Conservation (phyloP, 2,113 vertebrate species). For the Grammomys surdaster region DNA sequence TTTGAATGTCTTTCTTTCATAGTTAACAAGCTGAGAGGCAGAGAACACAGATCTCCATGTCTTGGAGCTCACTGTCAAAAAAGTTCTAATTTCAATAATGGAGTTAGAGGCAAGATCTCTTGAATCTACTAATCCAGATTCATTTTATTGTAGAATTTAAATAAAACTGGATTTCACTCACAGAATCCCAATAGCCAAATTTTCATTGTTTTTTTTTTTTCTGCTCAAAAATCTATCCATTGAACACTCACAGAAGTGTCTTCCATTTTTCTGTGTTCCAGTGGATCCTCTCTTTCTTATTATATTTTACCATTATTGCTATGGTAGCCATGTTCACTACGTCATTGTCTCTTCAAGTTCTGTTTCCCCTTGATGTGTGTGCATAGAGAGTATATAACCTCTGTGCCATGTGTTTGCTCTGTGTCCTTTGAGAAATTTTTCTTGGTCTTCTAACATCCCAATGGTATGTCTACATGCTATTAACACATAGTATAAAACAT, state of each 20-base stretch:
- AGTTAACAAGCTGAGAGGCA: not conserved
- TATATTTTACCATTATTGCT: not conserved
- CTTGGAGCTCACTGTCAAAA: not conserved
- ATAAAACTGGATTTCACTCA: not conserved
- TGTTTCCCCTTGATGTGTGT: not conserved
- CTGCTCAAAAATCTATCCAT: not conserved
- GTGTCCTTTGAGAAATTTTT: slow-evolving; percentile 3
- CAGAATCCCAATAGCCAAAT: not conserved
- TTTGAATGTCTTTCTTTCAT: not conserved
- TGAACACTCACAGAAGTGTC: not conserved
- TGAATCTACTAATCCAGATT: not conserved
- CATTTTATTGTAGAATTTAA: not conserved
- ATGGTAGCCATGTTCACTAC: not conserved
- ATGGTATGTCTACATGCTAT: not conserved
- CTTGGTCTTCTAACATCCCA: not conserved
- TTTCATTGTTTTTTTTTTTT: not conserved
- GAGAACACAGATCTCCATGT: not conserved
- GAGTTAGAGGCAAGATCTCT: not conserved
- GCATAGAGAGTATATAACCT: not conserved
- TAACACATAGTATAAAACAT: not conserved
- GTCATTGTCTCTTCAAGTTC: not conserved
- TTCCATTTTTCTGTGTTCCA: not conserved
- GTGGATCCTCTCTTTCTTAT: not conserved
- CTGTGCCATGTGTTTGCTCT: not conserved
- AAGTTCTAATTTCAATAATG: slow-evolving; percentile 22